These are phyloP conservation scores for Amblyteles armatorius DNA, from an alignment of 2,888 invertebrate species.

Conservation along the genomic window DNA sequence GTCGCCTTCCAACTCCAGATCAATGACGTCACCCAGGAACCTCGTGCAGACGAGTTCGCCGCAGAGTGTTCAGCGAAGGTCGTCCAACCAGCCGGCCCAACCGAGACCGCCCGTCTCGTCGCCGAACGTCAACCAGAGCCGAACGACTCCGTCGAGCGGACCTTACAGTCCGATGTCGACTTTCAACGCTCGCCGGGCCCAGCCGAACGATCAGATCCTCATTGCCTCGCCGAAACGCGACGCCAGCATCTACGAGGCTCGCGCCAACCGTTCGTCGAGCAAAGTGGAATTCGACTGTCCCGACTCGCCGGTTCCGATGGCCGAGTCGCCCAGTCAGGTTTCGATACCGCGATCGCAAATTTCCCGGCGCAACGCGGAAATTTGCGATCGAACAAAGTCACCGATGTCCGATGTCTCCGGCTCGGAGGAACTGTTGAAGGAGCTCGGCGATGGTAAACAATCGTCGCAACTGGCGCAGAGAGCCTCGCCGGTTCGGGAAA, in stretches of 20 bases:
- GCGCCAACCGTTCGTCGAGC: slow-evolving; percentile 65
- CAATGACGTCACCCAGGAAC: slow-evolving; percentile 54
- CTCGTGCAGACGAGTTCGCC: slow-evolving; percentile 46
- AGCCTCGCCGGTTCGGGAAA: slow-evolving; percentile 53
- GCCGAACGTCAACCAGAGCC: slow-evolving; percentile 58
- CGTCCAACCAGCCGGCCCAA: slow-evolving; percentile 48
- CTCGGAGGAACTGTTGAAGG: slow-evolving; percentile 23
- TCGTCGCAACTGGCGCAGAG: slow-evolving; percentile 50
- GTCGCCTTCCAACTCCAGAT: slow-evolving; percentile 30
- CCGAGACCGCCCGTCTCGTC: slow-evolving; percentile 64
- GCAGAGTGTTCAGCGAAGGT: slow-evolving; percentile 36
- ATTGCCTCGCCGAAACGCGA: slow-evolving; percentile 82
- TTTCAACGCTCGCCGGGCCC: slow-evolving; percentile 72
- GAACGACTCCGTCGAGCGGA: slow-evolving; percentile 47
- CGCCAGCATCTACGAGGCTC: slow-evolving; percentile 72
- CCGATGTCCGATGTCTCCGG: slow-evolving; percentile 41
- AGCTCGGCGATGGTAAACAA: slow-evolving; percentile 19
- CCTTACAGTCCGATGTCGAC: slow-evolving; percentile 51
- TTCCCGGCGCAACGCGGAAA: slow-evolving; percentile 49
- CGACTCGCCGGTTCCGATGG: slow-evolving; percentile 78
- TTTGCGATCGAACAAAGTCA: slow-evolving; percentile 60
- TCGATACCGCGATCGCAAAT: slow-evolving; percentile 57
- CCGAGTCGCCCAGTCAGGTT: slow-evolving; percentile 75
- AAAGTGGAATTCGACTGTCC: slow-evolving; percentile 70
- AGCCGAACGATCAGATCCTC: slow-evolving; percentile 81